phyloP scores from a whole-genome alignment of 2,113 vertebrate species.

The Gasterosteus nipponicus region DNA sequence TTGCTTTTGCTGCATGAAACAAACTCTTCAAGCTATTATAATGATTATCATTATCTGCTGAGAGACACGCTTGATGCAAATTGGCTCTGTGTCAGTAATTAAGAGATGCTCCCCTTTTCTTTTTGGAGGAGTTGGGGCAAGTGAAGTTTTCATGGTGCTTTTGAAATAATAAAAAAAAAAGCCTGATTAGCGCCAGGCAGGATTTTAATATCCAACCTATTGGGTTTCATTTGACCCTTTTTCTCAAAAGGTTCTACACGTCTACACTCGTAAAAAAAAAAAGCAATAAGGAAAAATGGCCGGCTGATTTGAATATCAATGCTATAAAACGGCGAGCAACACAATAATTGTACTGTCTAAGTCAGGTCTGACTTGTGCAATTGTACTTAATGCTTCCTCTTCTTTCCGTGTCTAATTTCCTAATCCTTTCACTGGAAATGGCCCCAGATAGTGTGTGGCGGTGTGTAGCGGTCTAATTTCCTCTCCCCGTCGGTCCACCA shows the following conservation, averaged over 20 bases:
- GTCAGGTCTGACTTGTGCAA: constrained; percentile 35
- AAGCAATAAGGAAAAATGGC: constrained; percentile 27
- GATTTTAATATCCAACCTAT: constrained; percentile 59
- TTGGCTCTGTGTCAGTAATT: constrained; percentile 76
- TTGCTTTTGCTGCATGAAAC: constrained; percentile 77
- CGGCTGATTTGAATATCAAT: constrained; percentile 43
- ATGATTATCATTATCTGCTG: constrained; percentile 79
- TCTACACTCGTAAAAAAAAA: not conserved
- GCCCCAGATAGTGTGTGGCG: constrained; percentile 42
- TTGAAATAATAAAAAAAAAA: constrained; percentile 51
- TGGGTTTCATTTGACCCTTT: constrained; percentile 57
- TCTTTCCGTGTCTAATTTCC: constrained; percentile 15
- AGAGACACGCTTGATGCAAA: constrained; percentile 74
- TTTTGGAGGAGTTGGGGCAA: constrained; percentile 26
- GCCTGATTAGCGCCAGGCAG: constrained; percentile 17
- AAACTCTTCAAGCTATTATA: constrained; percentile 77
- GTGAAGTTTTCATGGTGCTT: constrained; percentile 57
- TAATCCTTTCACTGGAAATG: constrained; percentile 40
- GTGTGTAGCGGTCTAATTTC: constrained; percentile 53
- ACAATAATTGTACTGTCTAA: constrained; percentile 20
- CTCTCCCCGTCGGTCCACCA: constrained; percentile 10
- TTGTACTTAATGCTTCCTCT: constrained; percentile 2
- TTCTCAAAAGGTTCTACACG: constrained; percentile 47
- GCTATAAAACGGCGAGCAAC: constrained; percentile 13
- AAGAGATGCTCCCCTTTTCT: constrained; percentile 69